phyloP scores from a whole-genome alignment of 2,113 vertebrate genomes.

The Prochilodus magdalenae region DNA sequence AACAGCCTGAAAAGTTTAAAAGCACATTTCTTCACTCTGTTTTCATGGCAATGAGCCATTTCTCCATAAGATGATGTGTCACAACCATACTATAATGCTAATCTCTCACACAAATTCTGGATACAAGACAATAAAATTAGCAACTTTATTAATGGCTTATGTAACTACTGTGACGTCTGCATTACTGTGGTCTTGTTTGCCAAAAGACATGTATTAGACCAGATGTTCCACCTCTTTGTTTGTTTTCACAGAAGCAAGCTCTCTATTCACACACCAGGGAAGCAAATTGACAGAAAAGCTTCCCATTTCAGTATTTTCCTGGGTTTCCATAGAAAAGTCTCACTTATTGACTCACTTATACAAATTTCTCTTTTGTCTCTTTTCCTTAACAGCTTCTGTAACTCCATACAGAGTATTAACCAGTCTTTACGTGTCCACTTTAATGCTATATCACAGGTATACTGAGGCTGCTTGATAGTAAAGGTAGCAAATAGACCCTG shows the following conservation, averaged over 20 bases:
- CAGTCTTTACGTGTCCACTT: too few relatives aligned
- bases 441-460: too few relatives aligned
- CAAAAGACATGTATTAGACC: neutral
- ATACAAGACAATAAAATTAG: conserved; percentile 35
- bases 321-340: too few relatives aligned
- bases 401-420: too few relatives aligned
- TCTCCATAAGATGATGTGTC: conserved; percentile 20
- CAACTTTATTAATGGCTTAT: too few relatives aligned
- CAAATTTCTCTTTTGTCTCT: too few relatives aligned
- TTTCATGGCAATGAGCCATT: conserved; percentile 1
- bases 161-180: neutral
- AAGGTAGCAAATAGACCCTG: too few relatives aligned
- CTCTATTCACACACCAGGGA: neutral
- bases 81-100: conserved; percentile 15
- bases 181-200: conserved; percentile 16
- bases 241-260: neutral
- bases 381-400: too few relatives aligned
- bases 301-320: neutral
- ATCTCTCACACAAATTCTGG: neutral
- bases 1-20: conserved; percentile 8
- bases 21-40: neutral
- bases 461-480: too few relatives aligned
- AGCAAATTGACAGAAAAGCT: neutral
- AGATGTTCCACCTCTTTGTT: neutral
- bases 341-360: too few relatives aligned